Percentiles rank a stretch among this genome's conserved stretches.
These are phyloP conservation scores for Papilio polyxenes DNA, from an alignment of 1,140 invertebrate species.

Conservation along the genomic window DNA sequence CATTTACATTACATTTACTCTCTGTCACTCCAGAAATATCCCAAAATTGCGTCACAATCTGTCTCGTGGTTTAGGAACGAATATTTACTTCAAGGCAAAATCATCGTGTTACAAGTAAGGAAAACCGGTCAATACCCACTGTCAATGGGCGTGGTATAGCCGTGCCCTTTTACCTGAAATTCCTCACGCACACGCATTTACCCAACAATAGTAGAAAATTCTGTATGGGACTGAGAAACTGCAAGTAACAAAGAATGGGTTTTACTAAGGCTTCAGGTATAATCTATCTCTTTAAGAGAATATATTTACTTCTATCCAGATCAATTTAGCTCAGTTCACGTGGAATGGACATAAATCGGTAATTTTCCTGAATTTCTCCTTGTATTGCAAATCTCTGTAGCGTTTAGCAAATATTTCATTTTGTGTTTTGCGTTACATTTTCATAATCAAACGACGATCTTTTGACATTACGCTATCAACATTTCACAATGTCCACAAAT, in stretches of 20 bases:
- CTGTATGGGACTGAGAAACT: not conserved
- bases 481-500: no score
- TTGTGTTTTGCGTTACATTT: not conserved
- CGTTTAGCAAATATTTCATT: no score
- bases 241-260: not conserved
- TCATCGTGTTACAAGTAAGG: not conserved
- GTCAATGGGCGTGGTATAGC: not conserved
- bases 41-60: no score
- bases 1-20: no score
- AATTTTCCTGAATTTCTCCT: not conserved
- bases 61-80: no score
- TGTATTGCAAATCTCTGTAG: no score
- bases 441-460: no score
- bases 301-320: no score
- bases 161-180: not conserved
- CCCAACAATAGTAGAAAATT: not conserved
- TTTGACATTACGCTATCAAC: no score
- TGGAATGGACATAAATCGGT: not conserved
- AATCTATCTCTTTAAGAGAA: no score
- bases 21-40: no score
- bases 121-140: conserved; percentile 15
- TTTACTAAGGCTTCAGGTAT: not conserved
- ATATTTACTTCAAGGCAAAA: not conserved
- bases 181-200: not conserved
- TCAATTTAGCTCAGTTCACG: no score